Conservation (phyloP, 2,113 vertebrate genomes). For the Edolisoma coerulescens region DNA sequence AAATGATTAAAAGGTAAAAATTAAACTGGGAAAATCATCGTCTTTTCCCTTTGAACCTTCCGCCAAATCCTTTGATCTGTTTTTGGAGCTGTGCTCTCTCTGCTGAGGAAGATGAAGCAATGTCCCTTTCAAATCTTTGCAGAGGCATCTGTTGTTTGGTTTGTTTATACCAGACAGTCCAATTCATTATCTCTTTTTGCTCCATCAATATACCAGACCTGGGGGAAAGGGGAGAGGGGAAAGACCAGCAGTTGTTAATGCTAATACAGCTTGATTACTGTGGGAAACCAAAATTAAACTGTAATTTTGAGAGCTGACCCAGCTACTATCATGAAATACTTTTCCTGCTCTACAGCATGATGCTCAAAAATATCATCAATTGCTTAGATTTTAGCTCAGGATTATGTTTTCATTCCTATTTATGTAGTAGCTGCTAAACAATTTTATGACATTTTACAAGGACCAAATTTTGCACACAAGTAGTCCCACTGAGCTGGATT, state of each 20-base stretch:
- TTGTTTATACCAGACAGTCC: not conserved
- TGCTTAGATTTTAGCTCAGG: not conserved
- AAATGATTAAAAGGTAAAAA: not conserved
- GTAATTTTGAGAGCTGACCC: not conserved
- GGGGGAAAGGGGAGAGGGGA: not conserved
- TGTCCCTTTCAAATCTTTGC: not conserved
- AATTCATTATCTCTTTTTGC: not conserved
- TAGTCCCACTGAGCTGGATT: slow-evolving; percentile 29
- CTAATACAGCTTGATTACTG: not conserved
- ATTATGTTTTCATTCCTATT: slow-evolving; percentile 21
- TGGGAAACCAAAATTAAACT: not conserved
- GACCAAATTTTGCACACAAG: not conserved
- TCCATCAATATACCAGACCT: not conserved
- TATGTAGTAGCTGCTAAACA: slow-evolving; percentile 13
- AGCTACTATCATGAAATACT: not conserved
- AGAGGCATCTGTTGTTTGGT: not conserved
- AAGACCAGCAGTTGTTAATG: not conserved
- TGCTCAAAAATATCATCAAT: not conserved
- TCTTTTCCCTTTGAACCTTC: not conserved
- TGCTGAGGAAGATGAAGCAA: not conserved
- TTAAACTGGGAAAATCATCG: not conserved
- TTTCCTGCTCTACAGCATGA: not conserved
- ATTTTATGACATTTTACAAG: not conserved
- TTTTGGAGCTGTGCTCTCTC: not conserved
- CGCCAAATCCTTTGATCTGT: not conserved